phyloP scores from a whole-genome alignment of 2,797 vertebrate genomes.

The Squalus acanthias region DNA sequence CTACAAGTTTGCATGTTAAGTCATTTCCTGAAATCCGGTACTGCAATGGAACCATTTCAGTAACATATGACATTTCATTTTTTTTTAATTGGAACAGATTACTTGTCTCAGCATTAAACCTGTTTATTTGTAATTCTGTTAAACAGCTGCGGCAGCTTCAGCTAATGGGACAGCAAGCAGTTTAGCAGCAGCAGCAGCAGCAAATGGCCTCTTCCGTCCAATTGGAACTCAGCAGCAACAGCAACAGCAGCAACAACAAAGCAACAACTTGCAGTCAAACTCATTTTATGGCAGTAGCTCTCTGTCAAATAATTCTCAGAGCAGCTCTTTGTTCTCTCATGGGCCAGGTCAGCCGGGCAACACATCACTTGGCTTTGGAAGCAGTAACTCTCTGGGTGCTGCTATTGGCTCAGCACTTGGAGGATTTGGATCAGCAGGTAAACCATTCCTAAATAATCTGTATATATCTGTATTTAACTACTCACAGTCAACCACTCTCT shows the following conservation, averaged over 20 bases:
- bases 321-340: constrained; percentile 94
- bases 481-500: background rate
- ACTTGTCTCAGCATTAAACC: background rate
- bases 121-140: background rate
- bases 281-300: constrained; percentile 91
- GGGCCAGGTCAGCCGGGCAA: constrained; percentile 78
- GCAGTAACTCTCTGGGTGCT: constrained; percentile 81
- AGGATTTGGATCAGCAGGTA: constrained; percentile 91
- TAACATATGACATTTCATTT: background rate
- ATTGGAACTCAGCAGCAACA: constrained; percentile 72
- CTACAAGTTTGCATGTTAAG: background rate
- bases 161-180: constrained; percentile 83
- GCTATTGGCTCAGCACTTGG: constrained; percentile 91
- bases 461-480: background rate
- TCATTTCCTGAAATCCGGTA: background rate
- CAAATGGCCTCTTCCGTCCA: constrained; percentile 86
- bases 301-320: constrained; percentile 85
- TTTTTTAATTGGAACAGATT: background rate
- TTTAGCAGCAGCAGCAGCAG: constrained; percentile 74
- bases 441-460: constrained; percentile 47
- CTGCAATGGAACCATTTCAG: background rate
- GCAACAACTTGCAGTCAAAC: constrained; percentile 79
- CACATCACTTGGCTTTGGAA: constrained; percentile 89
- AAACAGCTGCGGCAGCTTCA: constrained; percentile 76
- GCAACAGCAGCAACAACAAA: constrained; percentile 65